Conservation (phyloP, 2,888 invertebrate species). For the Sthenelais limicola region DNA sequence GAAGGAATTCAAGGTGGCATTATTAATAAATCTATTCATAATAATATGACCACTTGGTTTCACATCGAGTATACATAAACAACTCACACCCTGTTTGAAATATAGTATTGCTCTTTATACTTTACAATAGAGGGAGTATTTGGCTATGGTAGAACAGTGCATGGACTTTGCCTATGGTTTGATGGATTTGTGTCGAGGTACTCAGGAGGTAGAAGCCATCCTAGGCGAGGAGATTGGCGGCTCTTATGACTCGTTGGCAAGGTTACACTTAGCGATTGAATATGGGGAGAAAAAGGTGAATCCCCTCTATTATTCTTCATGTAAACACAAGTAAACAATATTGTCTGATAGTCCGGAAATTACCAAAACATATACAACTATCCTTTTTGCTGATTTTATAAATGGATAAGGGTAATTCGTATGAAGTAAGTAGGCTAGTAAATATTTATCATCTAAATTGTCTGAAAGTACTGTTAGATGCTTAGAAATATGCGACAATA, state of each 20-base stretch:
- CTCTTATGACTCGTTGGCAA: constrained; percentile 77
- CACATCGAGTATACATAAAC: neutral
- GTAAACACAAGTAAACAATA: no score
- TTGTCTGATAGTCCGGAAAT: neutral
- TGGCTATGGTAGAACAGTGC: constrained; percentile 75
- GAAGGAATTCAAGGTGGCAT: constrained; percentile 50
- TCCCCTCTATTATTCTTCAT: neutral
- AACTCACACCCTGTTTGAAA: neutral
- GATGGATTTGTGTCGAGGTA: constrained; percentile 78
- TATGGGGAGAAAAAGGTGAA: constrained; percentile 78
- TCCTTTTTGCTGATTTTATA: no score
- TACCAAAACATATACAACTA: neutral
- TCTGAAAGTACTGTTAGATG: no score
- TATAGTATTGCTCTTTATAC: constrained; percentile 14
- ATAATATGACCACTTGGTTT: neutral
- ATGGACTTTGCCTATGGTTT: constrained; percentile 73
- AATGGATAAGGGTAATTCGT: no score
- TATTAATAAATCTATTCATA: neutral
- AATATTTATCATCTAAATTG: no score
- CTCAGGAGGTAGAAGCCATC: constrained; percentile 80
- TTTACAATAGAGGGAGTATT: constrained; percentile 76
- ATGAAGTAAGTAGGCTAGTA: no score
- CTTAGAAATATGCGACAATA: no score
- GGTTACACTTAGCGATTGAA: constrained; percentile 80
- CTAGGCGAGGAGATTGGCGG: constrained; percentile 74